Evolutionary conservation across 1,140 invertebrate genomes (phyloP).

Genomic region (Spodoptera litura): DNA sequence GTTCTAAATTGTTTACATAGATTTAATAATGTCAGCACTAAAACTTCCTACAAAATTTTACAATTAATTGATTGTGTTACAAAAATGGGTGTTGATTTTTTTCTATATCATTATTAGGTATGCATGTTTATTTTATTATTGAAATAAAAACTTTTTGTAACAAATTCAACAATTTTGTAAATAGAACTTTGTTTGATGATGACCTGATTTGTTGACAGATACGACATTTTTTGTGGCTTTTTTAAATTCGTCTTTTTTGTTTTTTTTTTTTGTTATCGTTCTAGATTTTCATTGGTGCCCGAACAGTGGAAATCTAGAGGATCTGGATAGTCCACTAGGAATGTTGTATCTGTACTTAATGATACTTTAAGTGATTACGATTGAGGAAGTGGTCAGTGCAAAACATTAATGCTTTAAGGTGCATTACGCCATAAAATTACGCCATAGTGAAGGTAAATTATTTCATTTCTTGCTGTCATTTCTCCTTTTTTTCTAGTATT

Average conservation of each 20-base stretch:
- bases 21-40: background rate
- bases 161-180: conserved; percentile 55
- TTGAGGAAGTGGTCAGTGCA: conserved; percentile 18
- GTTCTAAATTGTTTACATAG: background rate
- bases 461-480: conserved; percentile 23
- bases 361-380: conserved; percentile 19
- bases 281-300: conserved; percentile 58
- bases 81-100: conserved; percentile 58
- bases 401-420: conserved; percentile 19
- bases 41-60: conserved; percentile 42
- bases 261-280: conserved; percentile 24
- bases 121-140: conserved; percentile 42
- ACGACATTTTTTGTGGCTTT: background rate
- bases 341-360: conserved; percentile 38
- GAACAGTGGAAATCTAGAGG: conserved; percentile 57
- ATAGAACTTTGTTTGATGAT: conserved; percentile 40
- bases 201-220: conserved; percentile 5
- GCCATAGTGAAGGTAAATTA: background rate
- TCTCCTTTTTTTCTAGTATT: conserved; percentile 45
- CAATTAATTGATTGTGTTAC: conserved; percentile 66
- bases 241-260: too few relatives aligned
- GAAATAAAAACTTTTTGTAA: conserved; percentile 60
- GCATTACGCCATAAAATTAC: conserved; percentile 6
- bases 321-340: conserved; percentile 16
- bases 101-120: conserved; percentile 47